Evolutionary conservation across 2,888 invertebrate species (phyloP).

Genomic region (Apotomis turbidana): DNA sequence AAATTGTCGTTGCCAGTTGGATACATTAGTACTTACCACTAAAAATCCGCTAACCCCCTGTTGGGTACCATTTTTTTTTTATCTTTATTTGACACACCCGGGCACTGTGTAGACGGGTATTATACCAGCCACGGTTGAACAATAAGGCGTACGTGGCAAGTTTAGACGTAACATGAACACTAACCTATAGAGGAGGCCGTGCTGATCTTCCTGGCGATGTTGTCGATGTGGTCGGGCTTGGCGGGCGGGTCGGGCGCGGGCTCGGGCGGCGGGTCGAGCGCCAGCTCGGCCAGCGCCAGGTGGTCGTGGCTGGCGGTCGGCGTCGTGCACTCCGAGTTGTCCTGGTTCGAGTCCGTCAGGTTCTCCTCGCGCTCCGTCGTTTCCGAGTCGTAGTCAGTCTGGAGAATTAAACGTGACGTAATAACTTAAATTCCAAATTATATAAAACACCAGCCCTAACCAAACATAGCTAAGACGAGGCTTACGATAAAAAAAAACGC

Average conservation of each 20-base stretch:
- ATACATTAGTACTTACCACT: too few relatives aligned
- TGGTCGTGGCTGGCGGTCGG: conserved; percentile 79
- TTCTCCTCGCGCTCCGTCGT: conserved; percentile 81
- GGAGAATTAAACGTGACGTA: conserved; percentile 16
- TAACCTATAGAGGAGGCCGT: conserved; percentile 77
- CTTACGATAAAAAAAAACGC: too few relatives aligned
- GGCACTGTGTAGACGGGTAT: too few relatives aligned
- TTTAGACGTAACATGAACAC: background rate
- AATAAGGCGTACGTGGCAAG: too few relatives aligned
- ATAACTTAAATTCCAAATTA: background rate
- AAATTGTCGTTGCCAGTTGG: too few relatives aligned
- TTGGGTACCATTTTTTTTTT: too few relatives aligned
- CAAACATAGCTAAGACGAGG: too few relatives aligned
- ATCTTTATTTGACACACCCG: too few relatives aligned
- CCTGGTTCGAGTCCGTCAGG: conserved; percentile 80
- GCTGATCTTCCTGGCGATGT: conserved; percentile 70
- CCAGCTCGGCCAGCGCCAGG: conserved; percentile 72
- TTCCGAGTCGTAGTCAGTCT: conserved; percentile 81
- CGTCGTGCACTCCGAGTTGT: conserved; percentile 82
- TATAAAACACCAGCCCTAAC: background rate
- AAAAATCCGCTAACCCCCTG: too few relatives aligned
- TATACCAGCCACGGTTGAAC: too few relatives aligned
- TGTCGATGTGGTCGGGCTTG: conserved; percentile 51
- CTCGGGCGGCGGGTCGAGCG: conserved; percentile 55
- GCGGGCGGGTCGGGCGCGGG: conserved; percentile 38